Conservation (phyloP, 1,140 invertebrate species). For the Spodoptera litura region DNA sequence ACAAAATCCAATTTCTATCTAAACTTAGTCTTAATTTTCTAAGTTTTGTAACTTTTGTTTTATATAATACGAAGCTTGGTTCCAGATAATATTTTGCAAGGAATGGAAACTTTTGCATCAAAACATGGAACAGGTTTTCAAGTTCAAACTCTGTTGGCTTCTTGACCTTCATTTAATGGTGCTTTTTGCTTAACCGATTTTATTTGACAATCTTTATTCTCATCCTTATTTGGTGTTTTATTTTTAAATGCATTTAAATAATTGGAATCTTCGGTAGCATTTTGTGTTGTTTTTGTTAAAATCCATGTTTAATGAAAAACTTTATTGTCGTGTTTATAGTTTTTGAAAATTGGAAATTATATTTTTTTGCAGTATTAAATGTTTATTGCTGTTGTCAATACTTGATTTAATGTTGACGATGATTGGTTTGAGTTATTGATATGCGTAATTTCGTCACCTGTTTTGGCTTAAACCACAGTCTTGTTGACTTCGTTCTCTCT, state of each 20-base stretch:
- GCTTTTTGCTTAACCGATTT: neutral
- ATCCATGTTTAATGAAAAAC: no score
- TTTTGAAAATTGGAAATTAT: no score
- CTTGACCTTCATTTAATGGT: conserved; percentile 29
- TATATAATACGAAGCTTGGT: neutral
- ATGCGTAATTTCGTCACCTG: no score
- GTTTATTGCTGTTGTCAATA: no score
- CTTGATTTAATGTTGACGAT: no score
- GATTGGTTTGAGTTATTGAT: no score
- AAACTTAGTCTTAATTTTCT: no score
- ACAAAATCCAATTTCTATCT: no score
- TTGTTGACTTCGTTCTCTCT: neutral
- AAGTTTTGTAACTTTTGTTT: no score
- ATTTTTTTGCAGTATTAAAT: no score
- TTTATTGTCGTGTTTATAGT: no score
- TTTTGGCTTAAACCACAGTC: neutral
- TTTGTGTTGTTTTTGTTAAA: conserved; percentile 16
- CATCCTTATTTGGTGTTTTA: conserved; percentile 13
- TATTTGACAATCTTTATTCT: neutral
- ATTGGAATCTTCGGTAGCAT: neutral
- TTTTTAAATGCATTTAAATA: conserved; percentile 25
- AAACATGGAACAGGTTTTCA: conserved; percentile 41
- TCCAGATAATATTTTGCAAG: conserved; percentile 14
- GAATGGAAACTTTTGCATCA: conserved; percentile 32
- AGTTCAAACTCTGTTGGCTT: conserved; percentile 13